Conservation (phyloP, 2,797 vertebrate genomes). For the Sebastes wilsoni region DNA sequence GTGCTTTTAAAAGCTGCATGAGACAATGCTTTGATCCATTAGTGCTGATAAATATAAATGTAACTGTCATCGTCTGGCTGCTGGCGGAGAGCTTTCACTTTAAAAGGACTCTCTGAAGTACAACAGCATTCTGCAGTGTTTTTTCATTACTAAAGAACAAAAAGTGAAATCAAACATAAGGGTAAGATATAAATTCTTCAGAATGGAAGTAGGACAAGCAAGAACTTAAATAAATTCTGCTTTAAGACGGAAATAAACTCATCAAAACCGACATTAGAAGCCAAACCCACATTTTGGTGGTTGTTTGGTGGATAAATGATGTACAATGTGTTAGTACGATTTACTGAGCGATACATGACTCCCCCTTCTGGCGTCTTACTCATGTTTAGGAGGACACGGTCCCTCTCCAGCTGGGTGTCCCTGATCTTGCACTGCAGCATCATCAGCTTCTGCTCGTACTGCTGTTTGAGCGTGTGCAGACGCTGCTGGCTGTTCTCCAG, state of each 20-base stretch:
- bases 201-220: background rate
- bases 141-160: background rate
- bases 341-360: background rate
- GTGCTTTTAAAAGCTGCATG: background rate
- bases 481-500: conserved; percentile 96
- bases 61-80: background rate
- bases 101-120: conserved; percentile 1
- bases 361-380: conserved; percentile 74
- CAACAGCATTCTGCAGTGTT: background rate
- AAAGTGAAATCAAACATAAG: background rate
- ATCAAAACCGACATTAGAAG: background rate
- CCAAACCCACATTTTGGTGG: background rate
- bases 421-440: conserved; percentile 96
- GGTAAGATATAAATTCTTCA: background rate
- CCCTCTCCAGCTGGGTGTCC: conserved; percentile 96
- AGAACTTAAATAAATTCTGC: background rate
- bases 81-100: background rate
- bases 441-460: conserved; percentile 96
- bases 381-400: conserved; percentile 94
- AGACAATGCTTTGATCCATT: conserved; percentile 26
- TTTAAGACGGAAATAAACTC: background rate
- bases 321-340: background rate
- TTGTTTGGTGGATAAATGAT: background rate
- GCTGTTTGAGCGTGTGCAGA: conserved; percentile 93
- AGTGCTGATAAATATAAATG: conserved; percentile 11